phyloP scores from a whole-genome alignment of 2,888 invertebrate species.

The Embidobia sp. region DNA sequence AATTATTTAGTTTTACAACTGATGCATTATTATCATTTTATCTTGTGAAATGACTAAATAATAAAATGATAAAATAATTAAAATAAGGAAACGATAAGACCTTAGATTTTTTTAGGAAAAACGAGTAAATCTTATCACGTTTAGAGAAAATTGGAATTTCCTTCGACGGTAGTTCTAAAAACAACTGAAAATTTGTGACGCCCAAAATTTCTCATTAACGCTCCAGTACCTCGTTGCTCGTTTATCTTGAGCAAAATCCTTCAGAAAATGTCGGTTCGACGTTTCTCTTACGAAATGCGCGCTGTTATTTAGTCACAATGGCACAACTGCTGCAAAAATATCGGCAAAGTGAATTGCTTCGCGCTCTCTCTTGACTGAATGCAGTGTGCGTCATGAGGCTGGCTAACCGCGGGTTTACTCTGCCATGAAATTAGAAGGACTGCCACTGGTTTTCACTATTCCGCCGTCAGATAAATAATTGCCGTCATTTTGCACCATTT shows the following conservation, averaged over 20 bases:
- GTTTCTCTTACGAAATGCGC: constrained; percentile 13
- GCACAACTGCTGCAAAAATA: constrained; percentile 47
- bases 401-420: constrained; percentile 67
- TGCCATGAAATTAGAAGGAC: constrained; percentile 74
- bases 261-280: constrained; percentile 15
- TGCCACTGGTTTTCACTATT: constrained; percentile 73
- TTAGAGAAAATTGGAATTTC: no score
- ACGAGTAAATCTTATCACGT: no score
- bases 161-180: no score
- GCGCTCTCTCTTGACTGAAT: constrained; percentile 40
- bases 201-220: no score
- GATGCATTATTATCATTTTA: no score
- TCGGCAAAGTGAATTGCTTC: constrained; percentile 48
- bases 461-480: constrained; percentile 71
- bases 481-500: constrained; percentile 72
- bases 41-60: no score
- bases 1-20: no score
- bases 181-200: neutral
- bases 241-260: neutral
- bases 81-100: no score
- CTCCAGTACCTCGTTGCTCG: neutral
- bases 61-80: no score
- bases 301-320: constrained; percentile 40
- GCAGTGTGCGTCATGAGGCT: constrained; percentile 47
- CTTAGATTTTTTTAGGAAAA: no score